Percentiles rank a stretch among this genome's conserved stretches.
Conservation (phyloP, 2,113 vertebrate genomes). For the Peromyscus maniculatus region DNA sequence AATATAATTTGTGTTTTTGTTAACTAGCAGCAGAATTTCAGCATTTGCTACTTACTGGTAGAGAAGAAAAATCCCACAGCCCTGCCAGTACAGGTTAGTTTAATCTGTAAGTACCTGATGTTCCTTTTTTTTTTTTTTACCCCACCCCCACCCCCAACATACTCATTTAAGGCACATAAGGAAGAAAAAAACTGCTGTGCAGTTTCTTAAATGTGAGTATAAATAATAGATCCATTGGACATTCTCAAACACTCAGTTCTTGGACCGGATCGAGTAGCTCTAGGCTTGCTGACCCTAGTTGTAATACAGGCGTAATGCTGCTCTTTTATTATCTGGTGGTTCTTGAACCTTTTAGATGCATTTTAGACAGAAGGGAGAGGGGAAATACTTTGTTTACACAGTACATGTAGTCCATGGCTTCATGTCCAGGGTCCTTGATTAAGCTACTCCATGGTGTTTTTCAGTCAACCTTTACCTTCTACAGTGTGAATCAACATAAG, state of each 20-base stretch:
- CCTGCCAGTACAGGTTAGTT: slow-evolving; percentile 98
- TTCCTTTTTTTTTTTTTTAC: slow-evolving; percentile 82
- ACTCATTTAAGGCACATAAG: slow-evolving; percentile 85
- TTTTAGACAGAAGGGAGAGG: slow-evolving; percentile 55
- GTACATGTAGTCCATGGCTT: slow-evolving; percentile 29
- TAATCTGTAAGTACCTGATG: slow-evolving; percentile 97
- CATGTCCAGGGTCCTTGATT: slow-evolving; percentile 41
- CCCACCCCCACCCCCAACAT: slow-evolving; percentile 85
- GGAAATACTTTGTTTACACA: slow-evolving; percentile 31
- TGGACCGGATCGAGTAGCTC: slow-evolving; percentile 58
- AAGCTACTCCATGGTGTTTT: neutral
- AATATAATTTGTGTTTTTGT: slow-evolving; percentile 96
- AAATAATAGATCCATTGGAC: slow-evolving; percentile 65
- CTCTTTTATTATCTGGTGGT: slow-evolving; percentile 59
- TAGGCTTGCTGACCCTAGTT: slow-evolving; percentile 48
- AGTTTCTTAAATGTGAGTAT: slow-evolving; percentile 86
- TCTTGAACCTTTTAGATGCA: slow-evolving; percentile 33
- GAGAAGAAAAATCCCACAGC: slow-evolving; percentile 95
- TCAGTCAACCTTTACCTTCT: slow-evolving; percentile 44
- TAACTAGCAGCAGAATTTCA: slow-evolving; percentile 96
- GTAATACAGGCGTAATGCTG: slow-evolving; percentile 59
- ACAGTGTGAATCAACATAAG: slow-evolving; percentile 54
- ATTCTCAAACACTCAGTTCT: slow-evolving; percentile 54
- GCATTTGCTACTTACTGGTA: slow-evolving; percentile 95
- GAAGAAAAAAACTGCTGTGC: slow-evolving; percentile 82